A percentile compares a stretch with the other conserved stretches of the same genome.
Evolutionary conservation across 1,140 invertebrate species (phyloP).

Genomic region (Anoplolepis gracilipes): DNA sequence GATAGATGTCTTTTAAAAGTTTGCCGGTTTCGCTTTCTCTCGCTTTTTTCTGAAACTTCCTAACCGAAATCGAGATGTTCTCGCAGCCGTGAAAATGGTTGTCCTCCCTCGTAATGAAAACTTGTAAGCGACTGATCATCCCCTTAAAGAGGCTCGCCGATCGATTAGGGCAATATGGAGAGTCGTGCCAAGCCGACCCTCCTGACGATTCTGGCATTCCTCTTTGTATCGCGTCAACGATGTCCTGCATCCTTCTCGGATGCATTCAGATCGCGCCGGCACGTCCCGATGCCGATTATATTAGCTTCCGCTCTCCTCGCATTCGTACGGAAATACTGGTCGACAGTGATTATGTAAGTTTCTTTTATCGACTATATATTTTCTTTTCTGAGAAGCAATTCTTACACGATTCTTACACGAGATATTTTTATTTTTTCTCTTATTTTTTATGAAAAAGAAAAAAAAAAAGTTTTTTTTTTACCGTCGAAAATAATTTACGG

Average conservation of each 20-base stretch:
- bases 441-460: background rate
- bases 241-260: background rate
- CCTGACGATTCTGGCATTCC: conserved; percentile 8
- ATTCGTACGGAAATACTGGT: conserved; percentile 20
- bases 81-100: background rate
- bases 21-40: background rate
- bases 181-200: conserved; percentile 11
- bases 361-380: background rate
- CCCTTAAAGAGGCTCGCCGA: background rate
- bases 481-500: background rate
- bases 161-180: conserved; percentile 37
- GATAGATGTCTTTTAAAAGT: background rate
- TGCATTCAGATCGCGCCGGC: background rate
- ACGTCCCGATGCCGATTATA: conserved; percentile 14
- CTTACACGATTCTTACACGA: background rate
- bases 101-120: conserved; percentile 15
- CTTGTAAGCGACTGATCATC: conserved; percentile 32
- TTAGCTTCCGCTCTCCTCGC: conserved; percentile 18
- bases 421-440: background rate
- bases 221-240: conserved; percentile 33
- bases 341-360: conserved; percentile 2
- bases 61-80: background rate
- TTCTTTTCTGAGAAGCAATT: background rate
- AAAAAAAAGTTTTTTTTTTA: too few relatives aligned
- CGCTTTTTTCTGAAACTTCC: background rate